These are phyloP conservation scores for Pimpla rufipes DNA, from an alignment of 2,888 invertebrate species.

Conservation along the genomic window DNA sequence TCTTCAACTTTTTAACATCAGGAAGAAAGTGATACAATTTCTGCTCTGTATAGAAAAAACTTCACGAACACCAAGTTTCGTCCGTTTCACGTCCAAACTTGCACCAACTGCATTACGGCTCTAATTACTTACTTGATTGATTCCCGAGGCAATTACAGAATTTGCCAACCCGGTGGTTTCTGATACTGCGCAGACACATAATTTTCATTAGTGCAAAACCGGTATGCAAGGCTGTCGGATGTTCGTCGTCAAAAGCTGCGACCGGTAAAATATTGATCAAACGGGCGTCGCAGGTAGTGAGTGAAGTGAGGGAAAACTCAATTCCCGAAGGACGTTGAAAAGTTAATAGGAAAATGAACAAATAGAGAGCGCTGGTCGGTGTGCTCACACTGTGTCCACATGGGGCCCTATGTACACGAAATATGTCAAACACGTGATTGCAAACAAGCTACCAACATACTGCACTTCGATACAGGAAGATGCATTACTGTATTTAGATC, in stretches of 20 bases:
- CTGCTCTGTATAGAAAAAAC: too few species aligned
- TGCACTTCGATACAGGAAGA: not conserved
- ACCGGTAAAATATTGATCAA: not conserved
- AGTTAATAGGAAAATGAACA: constrained; percentile 21
- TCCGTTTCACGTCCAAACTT: too few species aligned
- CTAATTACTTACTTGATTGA: too few species aligned
- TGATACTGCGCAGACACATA: too few species aligned
- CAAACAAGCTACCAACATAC: not conserved
- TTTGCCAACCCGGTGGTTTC: too few species aligned
- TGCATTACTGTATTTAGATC: constrained; percentile 19
- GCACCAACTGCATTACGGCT: too few species aligned
- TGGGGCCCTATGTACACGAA: not conserved
- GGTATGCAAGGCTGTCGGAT: too few species aligned
- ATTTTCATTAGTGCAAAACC: too few species aligned
- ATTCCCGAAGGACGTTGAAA: not conserved
- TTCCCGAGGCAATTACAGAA: too few species aligned
- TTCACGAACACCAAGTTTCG: too few species aligned
- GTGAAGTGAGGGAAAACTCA: not conserved
- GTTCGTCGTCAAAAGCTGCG: not conserved
- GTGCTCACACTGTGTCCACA: not conserved
- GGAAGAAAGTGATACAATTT: too few species aligned
- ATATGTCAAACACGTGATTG: constrained; percentile 26
- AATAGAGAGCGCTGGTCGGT: not conserved
- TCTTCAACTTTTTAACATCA: too few species aligned
- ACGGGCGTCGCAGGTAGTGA: not conserved